Percentiles rank a stretch among this genome's conserved stretches.
These are phyloP conservation scores for Formicarius rufipectus DNA, from an alignment of 2,113 vertebrate species.

Conservation along the genomic window DNA sequence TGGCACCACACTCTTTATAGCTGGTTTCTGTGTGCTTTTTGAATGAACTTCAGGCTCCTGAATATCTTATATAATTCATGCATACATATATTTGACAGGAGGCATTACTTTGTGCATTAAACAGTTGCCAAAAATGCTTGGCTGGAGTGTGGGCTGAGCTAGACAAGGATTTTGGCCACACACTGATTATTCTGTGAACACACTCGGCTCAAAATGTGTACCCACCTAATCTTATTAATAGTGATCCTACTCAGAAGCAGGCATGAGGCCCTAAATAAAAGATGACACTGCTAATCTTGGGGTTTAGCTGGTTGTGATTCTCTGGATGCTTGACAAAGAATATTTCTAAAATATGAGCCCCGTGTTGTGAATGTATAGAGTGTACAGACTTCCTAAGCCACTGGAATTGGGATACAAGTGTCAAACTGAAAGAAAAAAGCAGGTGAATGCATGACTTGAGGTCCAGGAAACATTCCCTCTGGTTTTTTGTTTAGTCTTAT, in stretches of 20 bases:
- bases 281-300: background rate
- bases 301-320: background rate
- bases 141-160: background rate
- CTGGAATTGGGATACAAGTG: background rate
- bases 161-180: background rate
- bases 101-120: background rate
- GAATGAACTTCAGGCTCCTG: background rate
- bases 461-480: background rate
- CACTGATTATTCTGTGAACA: background rate
- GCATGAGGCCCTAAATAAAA: background rate
- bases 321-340: background rate
- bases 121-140: background rate
- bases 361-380: accelerated
- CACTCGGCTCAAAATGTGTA: background rate
- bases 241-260: background rate
- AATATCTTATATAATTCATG: background rate
- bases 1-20: background rate
- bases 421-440: background rate
- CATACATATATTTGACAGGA: background rate
- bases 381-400: background rate
- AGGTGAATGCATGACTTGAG: background rate
- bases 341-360: background rate
- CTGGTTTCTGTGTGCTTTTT: background rate
- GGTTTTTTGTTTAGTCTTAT: background rate
- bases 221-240: background rate